Evolutionary conservation across 2,888 invertebrate species (phyloP).

Genomic region (Lycaena phlaeas): DNA sequence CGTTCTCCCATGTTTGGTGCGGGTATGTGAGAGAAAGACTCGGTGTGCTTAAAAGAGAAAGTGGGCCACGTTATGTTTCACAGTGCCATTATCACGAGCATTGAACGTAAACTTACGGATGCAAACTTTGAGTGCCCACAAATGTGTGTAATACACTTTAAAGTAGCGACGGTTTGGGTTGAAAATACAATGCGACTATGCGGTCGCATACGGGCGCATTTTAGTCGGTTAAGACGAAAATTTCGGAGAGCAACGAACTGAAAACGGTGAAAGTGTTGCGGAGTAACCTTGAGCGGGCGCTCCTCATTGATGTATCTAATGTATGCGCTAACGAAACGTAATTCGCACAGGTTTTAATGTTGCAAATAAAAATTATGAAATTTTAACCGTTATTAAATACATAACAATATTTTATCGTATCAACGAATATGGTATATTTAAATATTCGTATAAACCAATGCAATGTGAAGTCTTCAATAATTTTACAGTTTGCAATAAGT

Average conservation of each 20-base stretch:
- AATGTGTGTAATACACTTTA: conserved; percentile 19
- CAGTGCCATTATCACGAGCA: conserved; percentile 67
- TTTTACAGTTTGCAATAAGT: too few relatives aligned
- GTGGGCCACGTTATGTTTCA: conserved; percentile 72
- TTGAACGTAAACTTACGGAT: conserved; percentile 64
- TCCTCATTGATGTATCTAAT: conserved; percentile 54
- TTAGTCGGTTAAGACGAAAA: conserved; percentile 44
- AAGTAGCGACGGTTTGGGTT: conserved; percentile 15
- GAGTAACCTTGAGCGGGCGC: conserved; percentile 65
- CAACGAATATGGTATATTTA: too few relatives aligned
- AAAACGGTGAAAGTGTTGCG: conserved; percentile 60
- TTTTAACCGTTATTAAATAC: background rate
- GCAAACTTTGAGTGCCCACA: conserved; percentile 32
- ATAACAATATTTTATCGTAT: too few relatives aligned
- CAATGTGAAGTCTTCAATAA: too few relatives aligned
- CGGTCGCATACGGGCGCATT: conserved; percentile 14
- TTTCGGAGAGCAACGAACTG: conserved; percentile 70
- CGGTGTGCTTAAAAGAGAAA: conserved; percentile 68
- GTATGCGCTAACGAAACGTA: conserved; percentile 46
- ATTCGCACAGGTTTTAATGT: conserved; percentile 22
- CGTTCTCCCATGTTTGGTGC: conserved; percentile 34
- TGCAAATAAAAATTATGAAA: background rate
- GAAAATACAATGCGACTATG: background rate
- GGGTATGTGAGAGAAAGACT: conserved; percentile 48
- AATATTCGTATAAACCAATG: too few relatives aligned